phyloP scores from a whole-genome alignment of 53 echinoderm and acorn worm species.

The Mesocentrotus franciscanus region DNA sequence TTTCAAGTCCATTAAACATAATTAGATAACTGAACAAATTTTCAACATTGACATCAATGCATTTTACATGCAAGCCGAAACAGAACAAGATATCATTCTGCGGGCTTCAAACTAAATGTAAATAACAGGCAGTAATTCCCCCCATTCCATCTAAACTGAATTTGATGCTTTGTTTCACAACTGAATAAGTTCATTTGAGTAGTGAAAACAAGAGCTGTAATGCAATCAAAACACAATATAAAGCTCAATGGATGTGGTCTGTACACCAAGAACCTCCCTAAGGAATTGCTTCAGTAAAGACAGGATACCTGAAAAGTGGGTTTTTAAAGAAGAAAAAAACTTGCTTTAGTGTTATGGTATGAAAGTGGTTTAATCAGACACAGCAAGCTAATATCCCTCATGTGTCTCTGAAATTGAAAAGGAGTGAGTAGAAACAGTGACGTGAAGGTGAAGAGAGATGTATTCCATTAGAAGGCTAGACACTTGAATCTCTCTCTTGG shows the following conservation, averaged over 20 bases:
- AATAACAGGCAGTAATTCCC: background rate
- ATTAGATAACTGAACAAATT: background rate
- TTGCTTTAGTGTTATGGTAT: background rate
- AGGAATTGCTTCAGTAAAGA: background rate
- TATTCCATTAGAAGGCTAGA: slow-evolving; percentile 45
- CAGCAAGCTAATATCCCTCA: background rate
- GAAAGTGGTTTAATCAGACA: slow-evolving; percentile 12
- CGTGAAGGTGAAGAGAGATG: slow-evolving; percentile 23
- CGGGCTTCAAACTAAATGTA: background rate
- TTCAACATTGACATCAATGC: background rate
- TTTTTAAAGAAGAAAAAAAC: background rate
- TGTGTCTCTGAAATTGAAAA: background rate
- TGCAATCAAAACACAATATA: background rate
- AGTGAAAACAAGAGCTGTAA: background rate
- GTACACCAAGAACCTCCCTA: background rate
- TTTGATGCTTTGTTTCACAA: background rate
- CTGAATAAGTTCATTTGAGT: background rate
- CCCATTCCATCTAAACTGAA: background rate
- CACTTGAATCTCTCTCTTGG: slow-evolving; percentile 6
- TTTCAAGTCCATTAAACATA: background rate
- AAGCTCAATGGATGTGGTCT: background rate
- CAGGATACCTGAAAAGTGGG: background rate
- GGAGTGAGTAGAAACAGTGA: slow-evolving; percentile 9
- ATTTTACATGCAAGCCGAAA: background rate
- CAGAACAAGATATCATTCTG: slow-evolving; percentile 21